phyloP scores from a whole-genome alignment of 2,113 vertebrate species.

The Ceratotherium simum region DNA sequence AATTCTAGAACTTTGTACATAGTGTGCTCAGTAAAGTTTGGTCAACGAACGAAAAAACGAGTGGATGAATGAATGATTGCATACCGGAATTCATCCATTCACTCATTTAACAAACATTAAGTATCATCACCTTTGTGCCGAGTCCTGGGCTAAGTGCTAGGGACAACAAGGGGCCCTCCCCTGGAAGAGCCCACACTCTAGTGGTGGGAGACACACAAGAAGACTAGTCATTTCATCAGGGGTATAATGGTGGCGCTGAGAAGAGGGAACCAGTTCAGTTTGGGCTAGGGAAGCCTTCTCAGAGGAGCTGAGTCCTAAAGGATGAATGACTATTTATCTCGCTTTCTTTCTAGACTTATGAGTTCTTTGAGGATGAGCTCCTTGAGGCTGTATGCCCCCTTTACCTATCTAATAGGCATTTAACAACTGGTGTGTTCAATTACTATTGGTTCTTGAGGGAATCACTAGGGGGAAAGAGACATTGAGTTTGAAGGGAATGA shows the following conservation, averaged over 20 bases:
- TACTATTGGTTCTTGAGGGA: constrained; percentile 22
- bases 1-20: constrained; percentile 22
- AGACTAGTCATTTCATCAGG: background rate
- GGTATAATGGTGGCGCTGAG: background rate
- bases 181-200: background rate
- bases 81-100: background rate
- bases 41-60: background rate
- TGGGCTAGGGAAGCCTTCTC: background rate
- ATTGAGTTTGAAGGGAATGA: constrained; percentile 57
- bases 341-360: background rate
- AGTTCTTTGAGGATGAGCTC: constrained; percentile 25
- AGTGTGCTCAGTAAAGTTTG: constrained; percentile 16
- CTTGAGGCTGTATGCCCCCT: background rate
- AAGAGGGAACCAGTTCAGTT: background rate
- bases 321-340: background rate
- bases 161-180: background rate
- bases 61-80: constrained; percentile 33
- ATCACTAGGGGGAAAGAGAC: constrained; percentile 22
- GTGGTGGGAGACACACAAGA: background rate
- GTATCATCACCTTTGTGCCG: background rate
- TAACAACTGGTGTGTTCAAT: constrained; percentile 28
- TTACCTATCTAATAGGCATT: constrained; percentile 34
- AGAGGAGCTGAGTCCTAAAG: constrained; percentile 14
- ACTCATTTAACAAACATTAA: constrained; percentile 5
- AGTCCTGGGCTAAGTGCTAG: constrained; percentile 6